Evolutionary conservation across 2,797 vertebrate genomes (phyloP).

Genomic region (Columba guinea): DNA sequence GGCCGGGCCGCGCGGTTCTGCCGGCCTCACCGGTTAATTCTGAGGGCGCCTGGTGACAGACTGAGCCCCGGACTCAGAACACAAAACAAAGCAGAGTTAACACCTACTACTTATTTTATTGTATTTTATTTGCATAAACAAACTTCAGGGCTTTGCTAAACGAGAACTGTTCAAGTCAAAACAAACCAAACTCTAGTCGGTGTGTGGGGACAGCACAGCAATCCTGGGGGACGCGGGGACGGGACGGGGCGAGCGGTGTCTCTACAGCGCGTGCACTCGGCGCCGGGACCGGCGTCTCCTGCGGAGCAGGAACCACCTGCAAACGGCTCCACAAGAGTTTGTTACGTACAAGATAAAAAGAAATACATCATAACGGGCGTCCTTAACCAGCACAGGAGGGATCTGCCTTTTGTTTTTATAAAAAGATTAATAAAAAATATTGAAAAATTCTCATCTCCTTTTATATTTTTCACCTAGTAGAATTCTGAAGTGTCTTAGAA

Average conservation of each 20-base stretch:
- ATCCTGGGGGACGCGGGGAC: conserved; percentile 15
- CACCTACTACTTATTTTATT: conserved; percentile 74
- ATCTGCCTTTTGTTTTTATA: conserved; percentile 72
- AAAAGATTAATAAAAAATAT: conserved; percentile 85
- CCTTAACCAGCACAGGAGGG: conserved; percentile 65
- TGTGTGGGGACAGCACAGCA: conserved; percentile 64
- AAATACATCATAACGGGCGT: conserved; percentile 24
- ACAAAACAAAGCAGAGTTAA: conserved; percentile 52
- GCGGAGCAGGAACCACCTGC: neutral
- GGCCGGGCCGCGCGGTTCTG: too few species aligned
- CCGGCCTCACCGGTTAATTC: neutral
- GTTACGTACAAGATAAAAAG: conserved; percentile 59
- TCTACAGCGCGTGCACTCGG: conserved; percentile 27
- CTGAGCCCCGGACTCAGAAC: neutral
- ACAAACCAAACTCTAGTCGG: conserved; percentile 75
- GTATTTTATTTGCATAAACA: conserved; percentile 82
- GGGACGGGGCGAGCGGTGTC: neutral
- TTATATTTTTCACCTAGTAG: conserved; percentile 73
- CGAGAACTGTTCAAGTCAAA: conserved; percentile 76
- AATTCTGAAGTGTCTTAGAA: conserved; percentile 78
- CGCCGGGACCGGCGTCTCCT: conserved; percentile 37
- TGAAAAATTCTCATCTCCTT: conserved; percentile 78
- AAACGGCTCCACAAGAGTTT: conserved; percentile 19
- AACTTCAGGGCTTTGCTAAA: conserved; percentile 72
- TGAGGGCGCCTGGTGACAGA: neutral